phyloP scores from a whole-genome alignment of 2,113 vertebrate genomes.

The Salminus brasiliensis region DNA sequence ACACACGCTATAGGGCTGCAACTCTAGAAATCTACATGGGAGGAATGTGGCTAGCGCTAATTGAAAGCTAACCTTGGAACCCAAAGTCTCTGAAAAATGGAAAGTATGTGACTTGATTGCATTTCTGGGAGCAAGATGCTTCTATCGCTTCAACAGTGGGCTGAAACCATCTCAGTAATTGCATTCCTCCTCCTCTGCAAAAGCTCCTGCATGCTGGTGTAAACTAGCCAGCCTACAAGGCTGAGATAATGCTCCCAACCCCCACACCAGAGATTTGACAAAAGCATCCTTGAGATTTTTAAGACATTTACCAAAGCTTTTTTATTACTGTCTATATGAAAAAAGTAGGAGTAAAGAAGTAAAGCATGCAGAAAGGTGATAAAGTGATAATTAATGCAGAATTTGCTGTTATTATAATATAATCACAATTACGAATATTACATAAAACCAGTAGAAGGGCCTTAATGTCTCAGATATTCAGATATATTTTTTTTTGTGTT shows the following conservation, averaged over 20 bases:
- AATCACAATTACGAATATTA: neutral
- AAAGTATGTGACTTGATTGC: slow-evolving; percentile 16
- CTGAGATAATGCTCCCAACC: slow-evolving; percentile 27
- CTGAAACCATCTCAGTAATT: slow-evolving; percentile 30
- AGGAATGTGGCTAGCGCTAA: neutral
- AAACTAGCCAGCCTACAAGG: slow-evolving; percentile 10
- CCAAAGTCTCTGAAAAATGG: neutral
- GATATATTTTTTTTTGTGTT: neutral
- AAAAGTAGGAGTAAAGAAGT: too few relatives aligned
- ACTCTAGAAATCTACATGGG: neutral
- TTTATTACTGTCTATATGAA: neutral
- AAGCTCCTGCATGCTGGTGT: neutral
- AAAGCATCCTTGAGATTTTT: slow-evolving; percentile 3
- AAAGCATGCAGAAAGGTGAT: neutral
- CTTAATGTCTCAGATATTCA: neutral
- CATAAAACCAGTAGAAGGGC: neutral
- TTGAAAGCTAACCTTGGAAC: slow-evolving; percentile 20
- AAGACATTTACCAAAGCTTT: neutral
- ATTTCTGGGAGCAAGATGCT: slow-evolving; percentile 4
- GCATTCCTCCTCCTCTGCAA: slow-evolving; percentile 24
- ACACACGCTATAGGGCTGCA: neutral
- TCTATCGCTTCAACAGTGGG: slow-evolving; percentile 11
- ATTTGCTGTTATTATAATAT: neutral
- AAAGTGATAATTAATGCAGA: neutral
- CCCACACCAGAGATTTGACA: slow-evolving; percentile 2